These are phyloP conservation scores for Myzus persicae DNA, from an alignment of 1,140 invertebrate species.

Conservation along the genomic window DNA sequence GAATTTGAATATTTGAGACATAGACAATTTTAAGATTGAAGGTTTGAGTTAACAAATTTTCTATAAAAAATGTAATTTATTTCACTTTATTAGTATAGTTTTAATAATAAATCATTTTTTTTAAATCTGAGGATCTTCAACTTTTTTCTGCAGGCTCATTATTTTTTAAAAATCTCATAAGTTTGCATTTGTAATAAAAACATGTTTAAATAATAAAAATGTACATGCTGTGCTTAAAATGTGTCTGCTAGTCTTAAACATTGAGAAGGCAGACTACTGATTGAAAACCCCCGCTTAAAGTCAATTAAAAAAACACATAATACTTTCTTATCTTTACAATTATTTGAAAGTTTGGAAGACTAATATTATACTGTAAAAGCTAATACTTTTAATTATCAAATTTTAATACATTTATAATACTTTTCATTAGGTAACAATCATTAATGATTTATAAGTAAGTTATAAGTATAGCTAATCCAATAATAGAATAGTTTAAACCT, in stretches of 20 bases:
- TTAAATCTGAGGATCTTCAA: background rate
- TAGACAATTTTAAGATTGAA: too few species aligned
- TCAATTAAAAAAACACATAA: background rate
- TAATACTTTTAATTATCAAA: background rate
- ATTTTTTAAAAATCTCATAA: too few species aligned
- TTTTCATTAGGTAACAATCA: background rate
- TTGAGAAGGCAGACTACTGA: too few species aligned
- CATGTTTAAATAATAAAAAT: too few species aligned
- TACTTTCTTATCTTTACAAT: background rate
- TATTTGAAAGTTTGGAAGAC: background rate
- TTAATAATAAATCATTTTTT: background rate
- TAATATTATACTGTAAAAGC: slow-evolving; percentile 3
- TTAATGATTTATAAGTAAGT: background rate
- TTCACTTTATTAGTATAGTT: background rate
- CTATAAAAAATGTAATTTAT: background rate
- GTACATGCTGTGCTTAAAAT: too few species aligned
- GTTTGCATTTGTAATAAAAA: too few species aligned
- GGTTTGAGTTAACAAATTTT: too few species aligned
- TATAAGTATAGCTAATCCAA: background rate
- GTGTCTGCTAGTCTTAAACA: too few species aligned
- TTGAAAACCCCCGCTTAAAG: too few species aligned
- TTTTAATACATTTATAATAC: slow-evolving; percentile 36
- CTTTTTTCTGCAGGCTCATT: too few species aligned
- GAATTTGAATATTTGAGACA: too few species aligned
- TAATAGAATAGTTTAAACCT: slow-evolving; percentile 11